These are phyloP conservation scores for Palythoa heliodiscus DNA, from an alignment of 92 coral and sea anemone species.

Conservation along the genomic window DNA sequence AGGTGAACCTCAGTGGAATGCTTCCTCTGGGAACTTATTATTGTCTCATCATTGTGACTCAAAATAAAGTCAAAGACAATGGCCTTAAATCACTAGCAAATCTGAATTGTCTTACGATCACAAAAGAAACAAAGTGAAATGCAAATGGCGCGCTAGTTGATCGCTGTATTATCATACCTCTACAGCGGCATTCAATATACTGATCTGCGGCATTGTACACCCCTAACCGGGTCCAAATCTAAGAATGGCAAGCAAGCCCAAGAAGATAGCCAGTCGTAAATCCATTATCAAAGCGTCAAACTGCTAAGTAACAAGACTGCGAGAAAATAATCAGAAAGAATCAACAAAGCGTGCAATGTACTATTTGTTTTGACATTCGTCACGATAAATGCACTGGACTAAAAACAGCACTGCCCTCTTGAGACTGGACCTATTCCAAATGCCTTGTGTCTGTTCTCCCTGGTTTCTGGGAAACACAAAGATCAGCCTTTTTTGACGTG, in stretches of 20 bases:
- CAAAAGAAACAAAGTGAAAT: no score
- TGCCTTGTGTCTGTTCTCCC: constrained; percentile 49
- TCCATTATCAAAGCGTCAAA: constrained; percentile 15
- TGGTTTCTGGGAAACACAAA: no score
- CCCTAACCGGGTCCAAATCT: constrained; percentile 31
- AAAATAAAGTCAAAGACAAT: constrained; percentile 10
- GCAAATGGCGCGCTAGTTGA: no score
- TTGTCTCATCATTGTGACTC: no score
- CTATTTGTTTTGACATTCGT: constrained; percentile 27
- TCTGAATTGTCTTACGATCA: constrained; percentile 29
- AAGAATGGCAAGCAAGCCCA: constrained; percentile 3
- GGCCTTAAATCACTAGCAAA: constrained; percentile 31
- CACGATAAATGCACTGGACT: constrained; percentile 49
- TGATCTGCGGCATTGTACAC: constrained; percentile 31
- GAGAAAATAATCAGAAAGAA: constrained; percentile 40
- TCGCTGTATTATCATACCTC: no score
- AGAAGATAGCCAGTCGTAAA: no score
- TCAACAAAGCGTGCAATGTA: constrained; percentile 32
- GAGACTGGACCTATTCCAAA: constrained; percentile 40
- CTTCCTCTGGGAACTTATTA: background rate
- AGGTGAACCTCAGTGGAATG: constrained; percentile 33
- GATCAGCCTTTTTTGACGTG: no score
- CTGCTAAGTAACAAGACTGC: constrained; percentile 37
- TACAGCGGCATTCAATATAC: background rate
- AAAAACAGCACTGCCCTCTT: constrained; percentile 29